Conservation (phyloP, 2,888 invertebrate species). For the Drosophila histrio region DNA sequence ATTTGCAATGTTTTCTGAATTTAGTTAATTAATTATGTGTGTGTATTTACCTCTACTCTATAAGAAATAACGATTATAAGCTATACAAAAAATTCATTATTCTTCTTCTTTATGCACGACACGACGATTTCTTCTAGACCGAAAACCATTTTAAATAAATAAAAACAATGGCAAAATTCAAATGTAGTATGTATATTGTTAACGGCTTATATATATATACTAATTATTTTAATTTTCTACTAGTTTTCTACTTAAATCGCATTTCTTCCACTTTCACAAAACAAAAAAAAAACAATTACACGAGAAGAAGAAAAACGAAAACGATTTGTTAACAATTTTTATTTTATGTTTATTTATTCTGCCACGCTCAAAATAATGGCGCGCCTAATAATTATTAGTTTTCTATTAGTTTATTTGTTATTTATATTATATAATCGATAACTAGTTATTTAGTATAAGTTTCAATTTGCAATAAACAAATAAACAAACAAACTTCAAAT, state of each 20-base stretch:
- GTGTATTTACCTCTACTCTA: slow-evolving; percentile 37
- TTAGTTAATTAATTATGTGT: slow-evolving; percentile 40
- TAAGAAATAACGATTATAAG: slow-evolving; percentile 10
- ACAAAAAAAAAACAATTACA: slow-evolving; percentile 1
- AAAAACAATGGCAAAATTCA: slow-evolving; percentile 11
- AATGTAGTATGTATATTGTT: slow-evolving; percentile 22
- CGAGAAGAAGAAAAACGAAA: not conserved
- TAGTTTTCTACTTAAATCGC: slow-evolving; percentile 75
- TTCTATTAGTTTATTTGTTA: slow-evolving; percentile 63
- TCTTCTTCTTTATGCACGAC: not conserved
- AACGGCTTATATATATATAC: slow-evolving; percentile 27
- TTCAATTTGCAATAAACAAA: slow-evolving; percentile 62
- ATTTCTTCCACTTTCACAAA: slow-evolving; percentile 78
- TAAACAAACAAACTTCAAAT: slow-evolving; percentile 26
- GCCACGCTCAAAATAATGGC: slow-evolving; percentile 49
- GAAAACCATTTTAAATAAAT: slow-evolving; percentile 14
- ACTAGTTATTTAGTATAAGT: slow-evolving; percentile 52
- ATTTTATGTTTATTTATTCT: slow-evolving; percentile 22
- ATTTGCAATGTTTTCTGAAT: slow-evolving; percentile 4
- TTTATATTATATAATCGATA: slow-evolving; percentile 56
- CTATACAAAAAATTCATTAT: not conserved
- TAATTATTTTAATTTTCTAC: slow-evolving; percentile 56
- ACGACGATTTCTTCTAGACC: slow-evolving; percentile 12
- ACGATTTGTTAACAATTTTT: slow-evolving; percentile 16
- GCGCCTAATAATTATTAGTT: slow-evolving; percentile 50